Conservation (phyloP, 2,113 vertebrate species). For the Sceloporus undulatus region DNA sequence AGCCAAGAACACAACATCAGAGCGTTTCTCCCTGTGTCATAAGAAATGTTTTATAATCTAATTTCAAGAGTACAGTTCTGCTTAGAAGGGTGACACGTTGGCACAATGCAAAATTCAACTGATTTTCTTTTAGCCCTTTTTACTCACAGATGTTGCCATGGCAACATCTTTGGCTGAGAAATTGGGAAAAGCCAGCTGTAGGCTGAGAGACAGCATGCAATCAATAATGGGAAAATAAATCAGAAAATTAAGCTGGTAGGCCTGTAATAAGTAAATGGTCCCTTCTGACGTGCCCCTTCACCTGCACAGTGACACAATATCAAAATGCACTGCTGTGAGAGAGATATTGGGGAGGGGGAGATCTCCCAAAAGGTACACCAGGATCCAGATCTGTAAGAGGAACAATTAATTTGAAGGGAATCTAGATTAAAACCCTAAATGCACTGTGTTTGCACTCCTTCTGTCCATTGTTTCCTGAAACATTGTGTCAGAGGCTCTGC, state of each 20-base stretch:
- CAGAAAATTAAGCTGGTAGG: constrained; percentile 37
- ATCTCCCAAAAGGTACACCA: background rate
- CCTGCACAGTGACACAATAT: background rate
- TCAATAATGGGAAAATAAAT: constrained; percentile 47
- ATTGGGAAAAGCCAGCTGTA: constrained; percentile 41
- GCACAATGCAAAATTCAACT: constrained; percentile 21
- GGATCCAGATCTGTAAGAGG: background rate
- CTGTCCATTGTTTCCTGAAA: background rate
- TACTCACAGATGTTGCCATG: constrained; percentile 53
- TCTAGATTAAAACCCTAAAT: constrained; percentile 3
- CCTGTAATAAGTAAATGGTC: background rate
- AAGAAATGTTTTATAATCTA: background rate
- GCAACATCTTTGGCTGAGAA: constrained; percentile 64
- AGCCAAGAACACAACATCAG: background rate
- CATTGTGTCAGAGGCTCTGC: background rate
- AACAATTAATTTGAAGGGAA: background rate
- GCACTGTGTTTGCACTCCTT: background rate
- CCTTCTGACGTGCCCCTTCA: constrained; percentile 17
- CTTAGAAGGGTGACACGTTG: accelerated
- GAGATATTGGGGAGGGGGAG: background rate
- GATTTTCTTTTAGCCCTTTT: constrained; percentile 30
- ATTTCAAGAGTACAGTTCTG: constrained; percentile 17
- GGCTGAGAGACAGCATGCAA: constrained; percentile 41
- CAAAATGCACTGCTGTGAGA: accelerated
- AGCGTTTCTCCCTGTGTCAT: accelerated